These are phyloP conservation scores for Dicrostonyx torquatus DNA, from an alignment of 2,797 vertebrate species.

Conservation along the genomic window DNA sequence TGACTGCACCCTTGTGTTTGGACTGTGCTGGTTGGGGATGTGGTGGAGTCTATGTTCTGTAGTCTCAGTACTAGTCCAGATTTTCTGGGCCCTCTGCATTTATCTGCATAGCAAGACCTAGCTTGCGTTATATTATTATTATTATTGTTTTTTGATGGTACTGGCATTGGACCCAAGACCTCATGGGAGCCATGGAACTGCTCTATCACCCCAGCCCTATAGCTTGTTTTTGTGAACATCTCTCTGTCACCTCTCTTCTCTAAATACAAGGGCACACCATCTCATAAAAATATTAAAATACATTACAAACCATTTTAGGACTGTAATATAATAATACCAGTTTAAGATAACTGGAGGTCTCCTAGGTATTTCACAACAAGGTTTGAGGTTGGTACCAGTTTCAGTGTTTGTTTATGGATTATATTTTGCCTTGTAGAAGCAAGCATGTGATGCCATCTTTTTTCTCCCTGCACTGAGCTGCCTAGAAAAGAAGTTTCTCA, in stretches of 20 bases:
- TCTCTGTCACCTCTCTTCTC: not conserved
- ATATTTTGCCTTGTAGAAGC: not conserved
- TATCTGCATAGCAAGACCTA: not conserved
- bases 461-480: not conserved
- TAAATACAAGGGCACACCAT: not conserved
- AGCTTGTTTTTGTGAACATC: not conserved
- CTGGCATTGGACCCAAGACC: not conserved
- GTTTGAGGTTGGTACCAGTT: not conserved
- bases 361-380: not conserved
- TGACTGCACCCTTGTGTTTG: not conserved
- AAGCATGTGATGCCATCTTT: not conserved
- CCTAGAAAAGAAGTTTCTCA: not conserved
- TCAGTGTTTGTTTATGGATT: not conserved
- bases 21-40: no score
- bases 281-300: not conserved
- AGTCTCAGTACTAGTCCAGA: not conserved
- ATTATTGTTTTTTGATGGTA: not conserved
- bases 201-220: not conserved
- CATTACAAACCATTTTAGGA: not conserved
- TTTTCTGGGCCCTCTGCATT: not conserved
- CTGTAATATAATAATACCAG: not conserved
- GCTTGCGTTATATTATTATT: not conserved
- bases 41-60: fast-evolving
- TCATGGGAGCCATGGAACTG: not conserved
- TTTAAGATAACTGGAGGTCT: not conserved